A percentile compares a stretch with the other conserved stretches of the same genome.
Evolutionary conservation across 2,797 vertebrate species (phyloP).

Genomic region (Spatula clypeata): DNA sequence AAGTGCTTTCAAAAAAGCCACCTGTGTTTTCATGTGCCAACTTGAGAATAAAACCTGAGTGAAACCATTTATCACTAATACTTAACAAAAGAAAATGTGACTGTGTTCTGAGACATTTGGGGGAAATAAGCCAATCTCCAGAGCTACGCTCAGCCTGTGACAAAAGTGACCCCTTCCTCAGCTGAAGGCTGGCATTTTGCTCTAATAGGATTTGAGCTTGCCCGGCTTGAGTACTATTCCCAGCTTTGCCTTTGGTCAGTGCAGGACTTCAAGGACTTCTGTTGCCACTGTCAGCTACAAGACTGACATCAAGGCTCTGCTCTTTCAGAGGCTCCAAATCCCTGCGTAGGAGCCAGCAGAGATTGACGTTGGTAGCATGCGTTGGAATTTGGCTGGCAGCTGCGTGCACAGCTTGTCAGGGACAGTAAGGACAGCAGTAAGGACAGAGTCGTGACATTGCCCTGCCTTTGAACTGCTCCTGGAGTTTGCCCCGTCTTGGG

Average conservation of each 20-base stretch:
- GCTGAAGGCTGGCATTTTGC: neutral
- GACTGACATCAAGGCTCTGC: conserved; percentile 38
- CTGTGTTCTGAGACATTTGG: neutral
- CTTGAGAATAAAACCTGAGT: neutral
- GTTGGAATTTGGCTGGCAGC: neutral
- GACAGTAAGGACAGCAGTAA: neutral
- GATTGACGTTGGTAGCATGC: neutral
- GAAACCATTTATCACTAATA: neutral
- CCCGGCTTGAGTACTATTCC: neutral
- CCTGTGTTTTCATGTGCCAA: neutral
- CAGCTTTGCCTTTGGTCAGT: neutral
- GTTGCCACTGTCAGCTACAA: neutral
- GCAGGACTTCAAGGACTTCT: neutral
- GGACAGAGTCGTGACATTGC: neutral
- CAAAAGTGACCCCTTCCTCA: neutral
- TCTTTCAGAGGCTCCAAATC: neutral
- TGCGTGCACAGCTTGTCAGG: neutral
- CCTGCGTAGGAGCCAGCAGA: conserved; percentile 21
- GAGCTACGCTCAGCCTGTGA: neutral
- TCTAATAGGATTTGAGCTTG: neutral
- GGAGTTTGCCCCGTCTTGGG: neutral
- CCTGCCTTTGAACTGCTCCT: neutral
- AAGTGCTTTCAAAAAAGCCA: neutral
- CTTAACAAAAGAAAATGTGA: neutral
- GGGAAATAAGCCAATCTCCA: neutral